Conservation (phyloP, 2,888 invertebrate species). For the Agrotis clavis region DNA sequence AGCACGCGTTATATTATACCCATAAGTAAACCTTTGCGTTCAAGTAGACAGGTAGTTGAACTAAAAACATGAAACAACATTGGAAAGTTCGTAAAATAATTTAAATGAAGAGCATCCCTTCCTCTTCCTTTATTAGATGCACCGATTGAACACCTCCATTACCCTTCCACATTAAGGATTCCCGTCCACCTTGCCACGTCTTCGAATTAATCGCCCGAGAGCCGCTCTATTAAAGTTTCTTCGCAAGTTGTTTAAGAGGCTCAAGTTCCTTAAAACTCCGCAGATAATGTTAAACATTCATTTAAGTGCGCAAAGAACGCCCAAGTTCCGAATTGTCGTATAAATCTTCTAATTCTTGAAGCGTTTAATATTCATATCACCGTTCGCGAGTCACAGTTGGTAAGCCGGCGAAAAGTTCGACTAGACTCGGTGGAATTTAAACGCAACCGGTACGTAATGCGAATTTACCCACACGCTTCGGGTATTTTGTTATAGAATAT, state of each 20-base stretch:
- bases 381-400: conserved; percentile 68
- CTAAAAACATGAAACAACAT: conserved; percentile 16
- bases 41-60: not conserved
- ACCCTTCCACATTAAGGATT: conserved; percentile 88
- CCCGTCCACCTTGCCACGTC: conserved; percentile 87
- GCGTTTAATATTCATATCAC: conserved; percentile 91
- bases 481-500: conserved; percentile 1
- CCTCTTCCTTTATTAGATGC: conserved; percentile 57
- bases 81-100: conserved; percentile 45
- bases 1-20: not conserved
- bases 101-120: conserved; percentile 53
- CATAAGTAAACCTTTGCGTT: not conserved
- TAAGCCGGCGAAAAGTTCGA: conserved; percentile 64
- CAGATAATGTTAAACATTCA: conserved; percentile 91
- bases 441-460: conserved; percentile 38
- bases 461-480: conserved; percentile 51
- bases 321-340: conserved; percentile 87
- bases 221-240: conserved; percentile 90
- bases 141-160: conserved; percentile 69
- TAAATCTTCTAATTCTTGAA: conserved; percentile 90
- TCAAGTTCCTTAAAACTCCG: conserved; percentile 87
- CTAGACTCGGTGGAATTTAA: conserved; percentile 50
- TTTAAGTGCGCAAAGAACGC: conserved; percentile 85
- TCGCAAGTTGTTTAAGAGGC: conserved; percentile 88
- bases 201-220: conserved; percentile 89